A percentile compares a stretch with the other conserved stretches of the same genome.
Conservation (phyloP, 2,888 invertebrate species). For the Neoitamus cyanurus region DNA sequence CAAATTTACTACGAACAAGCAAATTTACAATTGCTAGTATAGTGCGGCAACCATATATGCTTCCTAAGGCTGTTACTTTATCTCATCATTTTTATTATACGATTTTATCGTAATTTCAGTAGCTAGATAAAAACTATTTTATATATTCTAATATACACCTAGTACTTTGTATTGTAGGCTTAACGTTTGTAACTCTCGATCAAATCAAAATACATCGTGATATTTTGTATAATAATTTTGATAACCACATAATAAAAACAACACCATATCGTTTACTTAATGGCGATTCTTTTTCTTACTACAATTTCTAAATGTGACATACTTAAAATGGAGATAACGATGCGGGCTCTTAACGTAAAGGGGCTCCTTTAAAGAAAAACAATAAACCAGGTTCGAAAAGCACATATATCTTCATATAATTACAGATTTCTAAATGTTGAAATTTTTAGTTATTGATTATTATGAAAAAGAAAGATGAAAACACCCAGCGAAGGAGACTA, state of each 20-base stretch:
- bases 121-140: constrained; percentile 40
- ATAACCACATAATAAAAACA: constrained; percentile 29
- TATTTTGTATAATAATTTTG: constrained; percentile 38
- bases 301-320: too few relatives aligned
- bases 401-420: too few relatives aligned
- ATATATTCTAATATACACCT: constrained; percentile 30
- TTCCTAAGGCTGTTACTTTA: constrained; percentile 43
- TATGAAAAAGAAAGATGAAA: too few relatives aligned
- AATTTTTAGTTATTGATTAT: too few relatives aligned
- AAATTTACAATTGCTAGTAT: not conserved
- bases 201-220: constrained; percentile 40
- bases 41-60: constrained; percentile 24
- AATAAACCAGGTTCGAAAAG: too few relatives aligned
- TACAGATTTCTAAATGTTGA: too few relatives aligned
- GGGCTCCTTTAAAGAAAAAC: too few relatives aligned
- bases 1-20: not conserved
- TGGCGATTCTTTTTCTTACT: not conserved
- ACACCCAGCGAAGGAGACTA: too few relatives aligned
- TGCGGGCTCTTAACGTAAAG: too few relatives aligned
- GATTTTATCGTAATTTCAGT: constrained; percentile 23
- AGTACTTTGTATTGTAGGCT: not conserved
- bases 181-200: constrained; percentile 18
- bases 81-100: constrained; percentile 29
- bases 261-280: constrained; percentile 10
- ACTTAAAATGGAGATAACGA: too few relatives aligned